Base-by-base conservation (phyloP, 2,113 vertebrate genomes). In the Bujurquina vittata region DNA sequence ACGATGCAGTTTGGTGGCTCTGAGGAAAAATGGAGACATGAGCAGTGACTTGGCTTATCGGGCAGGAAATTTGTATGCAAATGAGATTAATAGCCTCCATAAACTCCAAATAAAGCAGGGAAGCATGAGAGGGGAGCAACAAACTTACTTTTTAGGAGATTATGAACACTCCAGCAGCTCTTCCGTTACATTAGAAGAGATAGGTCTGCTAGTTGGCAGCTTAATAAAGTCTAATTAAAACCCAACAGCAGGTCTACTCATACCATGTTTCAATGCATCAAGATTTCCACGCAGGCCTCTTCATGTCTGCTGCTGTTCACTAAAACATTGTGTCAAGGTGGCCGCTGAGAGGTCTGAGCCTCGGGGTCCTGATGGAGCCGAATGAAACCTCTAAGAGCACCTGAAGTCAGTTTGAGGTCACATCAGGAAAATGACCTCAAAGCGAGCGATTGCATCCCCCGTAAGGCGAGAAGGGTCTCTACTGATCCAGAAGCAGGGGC, bases 31-130 rank as follows among this genome's bases (percentile, higher is more conserved):
- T 4, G 23, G 59, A 62, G 11, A 29, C 26, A n/a, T 77, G 8
- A 56, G 79, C 73, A 56, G 37, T 15, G 79, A 88, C 87, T 77
- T 46, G 81, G 79, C 43, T 77, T 69, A 76, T 84, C 72, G 40
- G 37, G n/a, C 77, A 15, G 46, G 4, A 81, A 75, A 84, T 83
- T 58, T 63, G 31, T 22, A 31, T 43, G 29, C 74, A 59, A 55
- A 81, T 80, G 35, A 43, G 74, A 80, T 74, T 4, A 85, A 84
- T 26, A n/a, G 33, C 23, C 14, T 72, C 17, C 0, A 84, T 83
- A 61, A 84, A 87, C 85, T 83, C 72, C 79, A 75, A 8, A 58
- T 72, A 81, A 83, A 59, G 23, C 31, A 20, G 55, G 11, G 11
- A 59, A 26, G 60, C 20, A 59, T 26, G 40, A 76, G 58, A 31